Evolutionary conservation across 2,888 invertebrate species (phyloP).

Genomic region (Oxycera nigricornis): DNA sequence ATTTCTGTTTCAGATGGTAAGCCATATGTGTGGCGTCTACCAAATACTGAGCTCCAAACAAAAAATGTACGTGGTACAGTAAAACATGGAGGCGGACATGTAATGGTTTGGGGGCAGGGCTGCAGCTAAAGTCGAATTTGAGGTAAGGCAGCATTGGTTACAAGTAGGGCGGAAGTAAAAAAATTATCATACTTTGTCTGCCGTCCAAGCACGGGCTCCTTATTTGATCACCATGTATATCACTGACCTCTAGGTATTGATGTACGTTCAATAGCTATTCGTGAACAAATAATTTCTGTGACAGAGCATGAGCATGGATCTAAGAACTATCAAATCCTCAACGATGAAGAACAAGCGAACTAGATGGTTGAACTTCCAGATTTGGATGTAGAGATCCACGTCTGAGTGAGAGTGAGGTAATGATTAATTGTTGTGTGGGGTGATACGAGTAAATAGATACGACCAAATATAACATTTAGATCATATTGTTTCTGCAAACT

Average conservation of each 20-base stretch:
- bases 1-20: too few species aligned
- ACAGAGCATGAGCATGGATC: neutral
- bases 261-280: neutral
- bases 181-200: neutral
- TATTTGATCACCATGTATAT: neutral
- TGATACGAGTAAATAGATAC: neutral
- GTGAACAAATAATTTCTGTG: neutral
- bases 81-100: too few species aligned
- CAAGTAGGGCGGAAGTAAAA: too few species aligned
- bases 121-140: too few species aligned
- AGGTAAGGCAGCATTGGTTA: too few species aligned
- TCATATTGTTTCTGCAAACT: neutral
- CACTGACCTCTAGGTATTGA: neutral
- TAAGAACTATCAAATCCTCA: neutral
- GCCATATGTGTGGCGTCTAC: too few species aligned
- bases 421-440: neutral
- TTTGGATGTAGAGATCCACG: conserved; percentile 1
- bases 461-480: too few species aligned
- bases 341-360: neutral
- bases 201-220: conserved; percentile 2
- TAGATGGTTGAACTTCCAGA: neutral
- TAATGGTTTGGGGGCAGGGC: too few species aligned
- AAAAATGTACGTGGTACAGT: too few species aligned
- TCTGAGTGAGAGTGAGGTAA: neutral
- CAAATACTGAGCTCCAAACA: too few species aligned